Base-by-base conservation (phyloP, 2,113 vertebrate species). In the Electrona antarctica region DNA sequence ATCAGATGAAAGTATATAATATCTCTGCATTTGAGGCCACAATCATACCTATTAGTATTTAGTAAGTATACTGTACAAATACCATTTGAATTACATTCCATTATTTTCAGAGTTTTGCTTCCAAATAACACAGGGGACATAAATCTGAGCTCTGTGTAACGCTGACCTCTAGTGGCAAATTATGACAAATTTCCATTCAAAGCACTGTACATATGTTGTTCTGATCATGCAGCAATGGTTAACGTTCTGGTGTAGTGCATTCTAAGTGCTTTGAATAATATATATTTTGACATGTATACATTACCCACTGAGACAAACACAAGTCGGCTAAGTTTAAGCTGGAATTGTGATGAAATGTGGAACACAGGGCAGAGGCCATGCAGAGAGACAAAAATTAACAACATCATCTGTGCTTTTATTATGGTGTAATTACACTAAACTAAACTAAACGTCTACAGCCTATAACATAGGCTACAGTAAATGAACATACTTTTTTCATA, bases 131-230 rank as follows among this genome's bases (percentile, higher is more conserved):
- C n/a, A 50, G 1, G 50, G 64, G 28, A 21, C 10, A 1, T 68
- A 21, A 57, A 2, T 49, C 21, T 58, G 75, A 72, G 55, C 46
- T 85, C 58, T 84, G 81, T 83, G 7, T 21, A 86, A 87, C 54
- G 46, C 80, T 91, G 85, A 73, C 87, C 87, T 85, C 91, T 90
- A 81, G 85, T 90, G 88, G 88, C 50, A 58, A 67, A 13, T 79
- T 51, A 21, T 58, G 48, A 48, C 8, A 80, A 69, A 12, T 54
- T 54, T 1, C 12, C 11, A 10, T 54, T 6, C n/a, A 54, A 54
- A 54, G 2, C n/a, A 14, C 9, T 54, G 5, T 54, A 3, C 50
- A 52, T 60, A 29, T 9, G 21, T 14, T 3, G 21, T 28, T 10
- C 15, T 59, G 57, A 9, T 59, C 58, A 33, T 60, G 12, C 29